phyloP scores from a whole-genome alignment of 2,888 invertebrate genomes.

The Heliconius sara region DNA sequence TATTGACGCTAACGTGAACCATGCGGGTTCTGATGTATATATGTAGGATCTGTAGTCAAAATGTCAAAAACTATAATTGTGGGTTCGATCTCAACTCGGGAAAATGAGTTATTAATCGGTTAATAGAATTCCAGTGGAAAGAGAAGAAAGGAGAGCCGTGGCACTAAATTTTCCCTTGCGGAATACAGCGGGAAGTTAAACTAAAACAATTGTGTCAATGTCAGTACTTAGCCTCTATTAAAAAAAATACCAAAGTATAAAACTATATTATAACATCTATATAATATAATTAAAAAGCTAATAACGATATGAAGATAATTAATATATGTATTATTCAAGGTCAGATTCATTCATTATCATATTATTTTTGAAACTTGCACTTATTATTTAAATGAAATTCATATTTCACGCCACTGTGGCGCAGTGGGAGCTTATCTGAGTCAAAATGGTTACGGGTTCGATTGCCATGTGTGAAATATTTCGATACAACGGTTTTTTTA shows the following conservation, averaged over 20 bases:
- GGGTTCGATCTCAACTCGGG: no score
- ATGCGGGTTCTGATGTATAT: no score
- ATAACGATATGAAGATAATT: slow-evolving; percentile 14
- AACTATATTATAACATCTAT: neutral
- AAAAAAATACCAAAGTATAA: neutral
- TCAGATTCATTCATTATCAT: slow-evolving; percentile 10
- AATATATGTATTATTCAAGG: slow-evolving; percentile 8
- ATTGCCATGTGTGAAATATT: neutral
- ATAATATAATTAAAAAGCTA: neutral
- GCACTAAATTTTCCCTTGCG: no score
- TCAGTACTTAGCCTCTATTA: neutral
- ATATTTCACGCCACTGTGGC: neutral
- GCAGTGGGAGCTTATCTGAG: neutral
- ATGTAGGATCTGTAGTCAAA: no score
- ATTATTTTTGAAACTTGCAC: slow-evolving; percentile 2
- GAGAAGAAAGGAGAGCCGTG: no score
- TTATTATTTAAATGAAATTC: neutral
- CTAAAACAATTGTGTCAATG: neutral
- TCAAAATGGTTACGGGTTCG: neutral
- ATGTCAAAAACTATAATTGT: no score
- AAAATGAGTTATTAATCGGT: no score
- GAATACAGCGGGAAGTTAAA: no score
- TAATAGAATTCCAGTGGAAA: no score
- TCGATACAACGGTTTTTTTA: neutral
- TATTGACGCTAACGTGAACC: no score